Conservation (phyloP, 1,140 invertebrate species). For the Metopolophium dirhodum region DNA sequence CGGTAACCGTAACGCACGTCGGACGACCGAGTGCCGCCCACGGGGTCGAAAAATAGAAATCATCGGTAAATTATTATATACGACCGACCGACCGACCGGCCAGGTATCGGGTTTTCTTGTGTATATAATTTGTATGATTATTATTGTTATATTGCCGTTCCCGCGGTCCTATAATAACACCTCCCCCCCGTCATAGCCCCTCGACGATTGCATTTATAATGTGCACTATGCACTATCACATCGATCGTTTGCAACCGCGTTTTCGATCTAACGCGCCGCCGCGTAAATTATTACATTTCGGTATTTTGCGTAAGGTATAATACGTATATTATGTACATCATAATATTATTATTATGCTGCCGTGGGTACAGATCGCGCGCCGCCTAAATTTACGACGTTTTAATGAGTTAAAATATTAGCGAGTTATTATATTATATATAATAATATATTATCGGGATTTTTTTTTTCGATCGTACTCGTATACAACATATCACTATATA, state of each 20-base stretch:
- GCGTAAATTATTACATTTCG: neutral
- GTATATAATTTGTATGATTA: neutral
- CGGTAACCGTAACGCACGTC: constrained; percentile 3
- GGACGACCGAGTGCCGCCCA: neutral
- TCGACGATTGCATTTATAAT: neutral
- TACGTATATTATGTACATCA: neutral
- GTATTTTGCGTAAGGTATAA: neutral
- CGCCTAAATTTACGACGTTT: constrained; percentile 46
- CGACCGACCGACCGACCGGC: constrained; percentile 35
- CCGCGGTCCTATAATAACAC: neutral
- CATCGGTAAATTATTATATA: constrained; percentile 43
- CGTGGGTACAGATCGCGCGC: neutral
- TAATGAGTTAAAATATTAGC: constrained; percentile 41
- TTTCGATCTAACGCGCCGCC: constrained; percentile 1
- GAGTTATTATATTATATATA: neutral
- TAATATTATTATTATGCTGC: neutral
- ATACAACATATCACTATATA: neutral
- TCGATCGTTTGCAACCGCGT: neutral
- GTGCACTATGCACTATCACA: neutral
- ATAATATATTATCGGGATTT: neutral
- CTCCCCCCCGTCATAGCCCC: no score
- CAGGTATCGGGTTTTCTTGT: neutral
- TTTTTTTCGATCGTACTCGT: neutral
- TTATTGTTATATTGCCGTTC: neutral
- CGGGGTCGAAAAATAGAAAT: constrained; percentile 5